Evolutionary conservation across 2,113 vertebrate genomes (phyloP), one percentile per base, ranked within the genome.

Genomic region (Festucalex cinctus): DNA sequence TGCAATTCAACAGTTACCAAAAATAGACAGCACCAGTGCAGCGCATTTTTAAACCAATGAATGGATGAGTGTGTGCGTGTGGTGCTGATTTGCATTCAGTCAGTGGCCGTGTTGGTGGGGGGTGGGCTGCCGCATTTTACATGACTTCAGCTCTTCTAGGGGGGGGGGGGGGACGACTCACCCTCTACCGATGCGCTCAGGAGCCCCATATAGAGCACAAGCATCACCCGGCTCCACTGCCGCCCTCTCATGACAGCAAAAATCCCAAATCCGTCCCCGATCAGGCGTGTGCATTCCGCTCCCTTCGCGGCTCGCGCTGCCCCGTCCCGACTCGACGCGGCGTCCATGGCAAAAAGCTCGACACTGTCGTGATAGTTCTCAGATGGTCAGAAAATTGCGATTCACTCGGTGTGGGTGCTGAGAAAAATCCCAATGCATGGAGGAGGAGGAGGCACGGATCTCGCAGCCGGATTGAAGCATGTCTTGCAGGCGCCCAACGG

Each of bases 381-480:
- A 92, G 89, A 89, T 84, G 88, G 83, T 88, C 89, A 86, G 80
- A 84, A 85, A 86, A 82, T 82, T 88, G 88, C 89, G 90, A 90
- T 91, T 92, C 88, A 92, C 89, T 88, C 89, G 88, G 88, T 92
- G 88, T 91, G 86, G 90, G 91, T 80, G 86, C 91, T 85, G 91
- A 85, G 91, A 93, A 90, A 94, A 93, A 93, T 92, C 93, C 93
- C 92, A 94, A 91, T 90, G 93, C 93, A 94, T 93, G 89, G 92
- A 93, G 91, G 89, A 92, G 89, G 92, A 93, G 91, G 89, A 92
- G 91, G 88, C 90, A 89, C 91, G 92, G 90, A 92, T 92, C 92
- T 92, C 91, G 93, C 93, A 93, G 91, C 93, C 93, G 94, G 95
- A 93, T 93, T 94, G 92, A 95, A 96, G 94, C 95, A 96, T 95